A percentile compares a stretch with the other conserved stretches of the same genome.
These are phyloP conservation scores for Calyptommatus sinebrachiatus DNA, from an alignment of 2,113 vertebrate genomes.

Conservation along the genomic window DNA sequence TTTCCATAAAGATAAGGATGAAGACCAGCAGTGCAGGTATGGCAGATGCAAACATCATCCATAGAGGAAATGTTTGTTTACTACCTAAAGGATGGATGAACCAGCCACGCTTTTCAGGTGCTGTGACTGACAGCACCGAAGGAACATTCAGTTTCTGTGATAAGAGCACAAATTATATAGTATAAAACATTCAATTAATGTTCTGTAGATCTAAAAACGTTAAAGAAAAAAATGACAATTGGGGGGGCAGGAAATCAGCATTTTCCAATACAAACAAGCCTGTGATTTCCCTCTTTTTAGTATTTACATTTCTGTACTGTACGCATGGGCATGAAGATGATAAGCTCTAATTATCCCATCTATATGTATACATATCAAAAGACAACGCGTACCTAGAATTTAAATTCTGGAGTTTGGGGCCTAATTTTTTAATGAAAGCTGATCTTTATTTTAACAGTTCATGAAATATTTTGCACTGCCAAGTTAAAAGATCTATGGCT, in stretches of 20 bases:
- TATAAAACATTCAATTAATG: background rate
- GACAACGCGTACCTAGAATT: background rate
- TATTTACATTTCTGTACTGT: no score
- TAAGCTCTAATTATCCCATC: no score
- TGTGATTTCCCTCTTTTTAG: no score
- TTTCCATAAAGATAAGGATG: slow-evolving; percentile 99
- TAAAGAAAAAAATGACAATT: no score
- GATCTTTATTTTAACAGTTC: background rate
- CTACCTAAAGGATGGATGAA: slow-evolving; percentile 94
- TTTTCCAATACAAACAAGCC: no score
- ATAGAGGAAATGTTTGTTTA: slow-evolving; percentile 86
- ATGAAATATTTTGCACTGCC: no score
- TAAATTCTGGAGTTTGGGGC: background rate
- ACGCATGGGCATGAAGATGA: no score
- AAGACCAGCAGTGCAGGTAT: slow-evolving; percentile 95
- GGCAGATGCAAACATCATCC: slow-evolving; percentile 96
- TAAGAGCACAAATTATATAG: slow-evolving; percentile 39
- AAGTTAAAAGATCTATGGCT: no score
- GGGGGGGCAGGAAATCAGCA: no score
- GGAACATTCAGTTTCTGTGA: slow-evolving; percentile 93
- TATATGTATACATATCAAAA: background rate
- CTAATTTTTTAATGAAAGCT: background rate
- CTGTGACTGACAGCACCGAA: slow-evolving; percentile 91
- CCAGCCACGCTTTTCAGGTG: slow-evolving; percentile 92
- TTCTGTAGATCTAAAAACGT: no score